Base-by-base conservation (phyloP, 2,113 vertebrate species). In the Phyllostomus hastatus region DNA sequence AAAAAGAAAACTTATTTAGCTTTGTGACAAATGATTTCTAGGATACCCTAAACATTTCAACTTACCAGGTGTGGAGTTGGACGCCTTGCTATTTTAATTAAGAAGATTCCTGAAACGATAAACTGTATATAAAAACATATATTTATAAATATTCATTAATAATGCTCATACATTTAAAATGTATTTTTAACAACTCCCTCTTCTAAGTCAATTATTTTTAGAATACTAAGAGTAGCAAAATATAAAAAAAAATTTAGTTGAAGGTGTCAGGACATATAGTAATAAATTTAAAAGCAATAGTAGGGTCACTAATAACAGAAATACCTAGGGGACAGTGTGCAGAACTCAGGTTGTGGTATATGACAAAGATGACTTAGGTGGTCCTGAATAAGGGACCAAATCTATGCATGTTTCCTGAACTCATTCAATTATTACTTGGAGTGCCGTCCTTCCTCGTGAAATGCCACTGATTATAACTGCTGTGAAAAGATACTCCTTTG, bases 71-170 rank as follows among this genome's bases (percentile, higher is more conserved):
- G 0, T 22, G 2, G 72, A 93, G 9, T 48, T 22, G 50, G 78
- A 41, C 38, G 0, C 41, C 2, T 75, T 95, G 88, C 19, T 93
- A 28, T 2, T 89, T 4, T 89, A 96, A 98, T 81, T 83, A 94
- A 73, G 41, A 50, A 28, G 31, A 52, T 31, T 96, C 97, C 97
- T 96, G 96, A 33, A 79, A 86, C 0, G 88, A 98, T 70, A 97
- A 91, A 97, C 97, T 97, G 89, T 69, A 92, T 75, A 98, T 87
- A 96, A 96, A 97, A 94, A 90, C 57, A 97, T 15, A 84, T 66
- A 97, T 85, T 88, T 84, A 80, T 96, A 89, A 97, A 89, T 88
- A 95, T n/a, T 96, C 50, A 95, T 52, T 92, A 82, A 94, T 66
- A 91, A 79, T 82, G 61, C 69, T 79, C 72, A 64, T 17, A 31